Conservation (phyloP, 2,797 vertebrate genomes). For the Melanotaenia boesemani region DNA sequence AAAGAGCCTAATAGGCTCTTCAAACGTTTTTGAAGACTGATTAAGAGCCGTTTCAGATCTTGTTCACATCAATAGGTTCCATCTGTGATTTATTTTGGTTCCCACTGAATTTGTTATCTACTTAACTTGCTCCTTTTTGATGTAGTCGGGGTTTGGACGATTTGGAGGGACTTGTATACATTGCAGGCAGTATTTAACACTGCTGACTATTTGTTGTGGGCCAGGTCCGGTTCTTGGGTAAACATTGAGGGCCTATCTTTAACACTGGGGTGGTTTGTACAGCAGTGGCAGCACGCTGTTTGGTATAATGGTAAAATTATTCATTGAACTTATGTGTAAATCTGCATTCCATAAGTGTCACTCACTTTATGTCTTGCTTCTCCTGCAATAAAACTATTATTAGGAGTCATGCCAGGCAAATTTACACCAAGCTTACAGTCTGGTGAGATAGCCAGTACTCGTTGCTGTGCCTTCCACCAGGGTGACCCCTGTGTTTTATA, state of each 20-base stretch:
- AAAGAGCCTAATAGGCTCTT: slow-evolving; percentile 79
- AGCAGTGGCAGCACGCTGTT: neutral
- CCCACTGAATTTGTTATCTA: slow-evolving; percentile 64
- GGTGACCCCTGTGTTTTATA: slow-evolving; percentile 70
- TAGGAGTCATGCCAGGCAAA: slow-evolving; percentile 14
- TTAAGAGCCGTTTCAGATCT: slow-evolving; percentile 78
- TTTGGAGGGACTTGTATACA: slow-evolving; percentile 1
- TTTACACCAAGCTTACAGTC: slow-evolving; percentile 20
- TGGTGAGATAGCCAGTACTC: slow-evolving; percentile 9
- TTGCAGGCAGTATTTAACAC: slow-evolving; percentile 10
- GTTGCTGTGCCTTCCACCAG: slow-evolving; percentile 49
- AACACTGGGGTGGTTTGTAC: neutral
- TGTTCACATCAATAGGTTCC: slow-evolving; percentile 76
- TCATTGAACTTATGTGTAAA: slow-evolving; percentile 11
- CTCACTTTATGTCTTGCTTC: neutral
- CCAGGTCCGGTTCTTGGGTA: slow-evolving; percentile 28
- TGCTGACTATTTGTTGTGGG: slow-evolving; percentile 37
- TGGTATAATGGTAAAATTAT: neutral
- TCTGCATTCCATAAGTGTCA: neutral
- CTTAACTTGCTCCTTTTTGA: slow-evolving; percentile 40
- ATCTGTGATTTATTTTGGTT: slow-evolving; percentile 75
- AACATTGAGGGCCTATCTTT: slow-evolving; percentile 5
- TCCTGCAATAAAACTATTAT: slow-evolving; percentile 9
- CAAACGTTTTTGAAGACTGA: slow-evolving; percentile 79
- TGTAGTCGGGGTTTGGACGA: slow-evolving; percentile 15